Conservation (phyloP, 2,113 vertebrate species). For the Hippoglossus stenolepis region DNA sequence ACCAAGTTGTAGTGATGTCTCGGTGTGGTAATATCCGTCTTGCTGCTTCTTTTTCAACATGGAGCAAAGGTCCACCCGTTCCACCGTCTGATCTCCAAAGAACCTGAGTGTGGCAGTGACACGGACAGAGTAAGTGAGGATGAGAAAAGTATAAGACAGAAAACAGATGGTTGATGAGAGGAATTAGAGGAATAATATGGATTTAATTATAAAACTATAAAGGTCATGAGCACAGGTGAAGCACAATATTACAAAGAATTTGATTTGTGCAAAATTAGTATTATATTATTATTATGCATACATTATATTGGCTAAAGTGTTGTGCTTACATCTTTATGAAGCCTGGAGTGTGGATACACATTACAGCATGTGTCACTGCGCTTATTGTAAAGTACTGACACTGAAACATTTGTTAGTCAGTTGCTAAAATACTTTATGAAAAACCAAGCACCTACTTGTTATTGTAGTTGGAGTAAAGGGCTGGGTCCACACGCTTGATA, state of each 20-base stretch:
- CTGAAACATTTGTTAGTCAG: background rate
- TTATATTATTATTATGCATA: background rate
- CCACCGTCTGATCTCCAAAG: constrained; percentile 90
- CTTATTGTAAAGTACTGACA: background rate
- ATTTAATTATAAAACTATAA: background rate
- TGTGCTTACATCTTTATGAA: background rate
- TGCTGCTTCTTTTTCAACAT: constrained; percentile 94
- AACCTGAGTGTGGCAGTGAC: constrained; percentile 56
- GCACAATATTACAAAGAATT: background rate
- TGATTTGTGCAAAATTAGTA: background rate
- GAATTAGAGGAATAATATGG: background rate
- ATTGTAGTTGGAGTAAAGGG: constrained; percentile 83
- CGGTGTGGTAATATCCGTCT: constrained; percentile 93
- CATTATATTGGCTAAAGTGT: background rate
- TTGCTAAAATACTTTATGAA: background rate
- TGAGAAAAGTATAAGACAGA: background rate
- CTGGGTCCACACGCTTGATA: constrained; percentile 90
- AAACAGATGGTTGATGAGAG: background rate
- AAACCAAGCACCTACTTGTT: constrained; percentile 58
- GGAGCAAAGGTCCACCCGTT: constrained; percentile 93
- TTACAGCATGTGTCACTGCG: background rate
- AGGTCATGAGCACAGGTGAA: background rate
- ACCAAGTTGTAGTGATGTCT: constrained; percentile 90
- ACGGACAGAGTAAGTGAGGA: background rate
- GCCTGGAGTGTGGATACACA: background rate